A percentile compares a stretch with the other conserved stretches of the same genome.
Conservation (phyloP, 2,888 invertebrate genomes). For the Neoitamus cyanurus region DNA sequence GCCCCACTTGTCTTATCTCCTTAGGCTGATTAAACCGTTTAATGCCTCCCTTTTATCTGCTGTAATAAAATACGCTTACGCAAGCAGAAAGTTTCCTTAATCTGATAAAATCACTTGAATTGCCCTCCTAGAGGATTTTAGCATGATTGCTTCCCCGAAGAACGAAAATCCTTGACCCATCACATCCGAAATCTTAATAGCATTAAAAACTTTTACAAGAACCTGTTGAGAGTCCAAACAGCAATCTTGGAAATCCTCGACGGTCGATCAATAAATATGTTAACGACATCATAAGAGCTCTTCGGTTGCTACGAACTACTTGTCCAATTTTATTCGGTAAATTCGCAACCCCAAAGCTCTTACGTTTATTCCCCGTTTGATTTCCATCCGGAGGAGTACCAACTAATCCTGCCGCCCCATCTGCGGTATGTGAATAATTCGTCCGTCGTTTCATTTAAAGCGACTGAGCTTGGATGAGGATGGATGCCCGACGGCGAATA, state of each 20-base stretch:
- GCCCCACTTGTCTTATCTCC: neutral
- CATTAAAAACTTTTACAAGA: slow-evolving; percentile 22
- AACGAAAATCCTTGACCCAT: slow-evolving; percentile 29
- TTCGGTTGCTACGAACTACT: neutral
- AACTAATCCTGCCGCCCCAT: neutral
- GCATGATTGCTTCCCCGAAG: slow-evolving; percentile 8
- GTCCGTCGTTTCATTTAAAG: neutral
- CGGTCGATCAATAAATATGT: slow-evolving; percentile 19
- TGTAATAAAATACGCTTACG: neutral
- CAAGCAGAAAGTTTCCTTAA: slow-evolving; percentile 29
- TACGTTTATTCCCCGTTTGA: neutral
- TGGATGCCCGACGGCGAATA: neutral
- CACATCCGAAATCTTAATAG: slow-evolving; percentile 25
- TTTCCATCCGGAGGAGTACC: neutral
- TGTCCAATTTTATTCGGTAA: slow-evolving; percentile 2
- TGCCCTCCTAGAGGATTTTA: slow-evolving; percentile 17
- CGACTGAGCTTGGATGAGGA: neutral
- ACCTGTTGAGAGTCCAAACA: slow-evolving; percentile 20
- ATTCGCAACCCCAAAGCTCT: neutral
- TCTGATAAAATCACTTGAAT: slow-evolving; percentile 29
- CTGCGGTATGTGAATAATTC: neutral
- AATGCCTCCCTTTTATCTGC: neutral
- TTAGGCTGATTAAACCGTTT: slow-evolving; percentile 24
- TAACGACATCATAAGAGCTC: neutral
- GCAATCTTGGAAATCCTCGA: slow-evolving; percentile 2